Evolutionary conservation across 2,113 vertebrate genomes (phyloP).

Genomic region (Labeo rohita): DNA sequence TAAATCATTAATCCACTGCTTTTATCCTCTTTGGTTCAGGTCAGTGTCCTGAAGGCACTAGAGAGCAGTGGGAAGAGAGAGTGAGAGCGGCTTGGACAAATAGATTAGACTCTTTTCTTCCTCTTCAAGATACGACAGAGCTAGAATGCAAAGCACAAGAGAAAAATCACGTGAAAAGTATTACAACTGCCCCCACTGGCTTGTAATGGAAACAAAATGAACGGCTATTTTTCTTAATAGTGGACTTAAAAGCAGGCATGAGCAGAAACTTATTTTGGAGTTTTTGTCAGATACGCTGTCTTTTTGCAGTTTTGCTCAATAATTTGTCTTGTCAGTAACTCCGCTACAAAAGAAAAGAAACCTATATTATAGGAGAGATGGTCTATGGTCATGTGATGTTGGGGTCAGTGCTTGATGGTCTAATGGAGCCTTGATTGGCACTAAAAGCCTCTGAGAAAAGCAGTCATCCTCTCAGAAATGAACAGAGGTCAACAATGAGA

Average conservation of each 20-base stretch:
- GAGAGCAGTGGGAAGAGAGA: slow-evolving; percentile 29
- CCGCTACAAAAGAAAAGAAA: neutral
- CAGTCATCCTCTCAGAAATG: neutral
- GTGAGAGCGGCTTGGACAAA: slow-evolving; percentile 45
- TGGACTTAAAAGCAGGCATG: neutral
- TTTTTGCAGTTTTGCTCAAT: neutral
- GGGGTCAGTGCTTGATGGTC: slow-evolving; percentile 10
- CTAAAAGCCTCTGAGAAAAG: slow-evolving; percentile 23
- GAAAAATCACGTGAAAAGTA: slow-evolving; percentile 51
- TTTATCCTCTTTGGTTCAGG: slow-evolving; percentile 75
- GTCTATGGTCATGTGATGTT: slow-evolving; percentile 2
- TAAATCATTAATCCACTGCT: slow-evolving; percentile 79
- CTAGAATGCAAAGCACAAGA: slow-evolving; percentile 36
- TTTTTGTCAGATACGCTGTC: neutral
- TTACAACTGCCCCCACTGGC: slow-evolving; percentile 9
- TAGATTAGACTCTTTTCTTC: slow-evolving; percentile 53
- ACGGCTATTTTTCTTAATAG: slow-evolving; percentile 28
- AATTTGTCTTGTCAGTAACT: neutral
- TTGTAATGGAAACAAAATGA: slow-evolving; percentile 27
- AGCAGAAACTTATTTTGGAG: neutral
- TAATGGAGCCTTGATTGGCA: slow-evolving; percentile 17
- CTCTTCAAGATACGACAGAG: neutral
- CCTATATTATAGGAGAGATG: neutral
- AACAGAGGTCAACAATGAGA: slow-evolving; percentile 2
- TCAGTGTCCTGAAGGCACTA: slow-evolving; percentile 68